These are phyloP conservation scores for Trachelus iudaicus DNA, from an alignment of 2,888 invertebrate genomes.

Conservation along the genomic window DNA sequence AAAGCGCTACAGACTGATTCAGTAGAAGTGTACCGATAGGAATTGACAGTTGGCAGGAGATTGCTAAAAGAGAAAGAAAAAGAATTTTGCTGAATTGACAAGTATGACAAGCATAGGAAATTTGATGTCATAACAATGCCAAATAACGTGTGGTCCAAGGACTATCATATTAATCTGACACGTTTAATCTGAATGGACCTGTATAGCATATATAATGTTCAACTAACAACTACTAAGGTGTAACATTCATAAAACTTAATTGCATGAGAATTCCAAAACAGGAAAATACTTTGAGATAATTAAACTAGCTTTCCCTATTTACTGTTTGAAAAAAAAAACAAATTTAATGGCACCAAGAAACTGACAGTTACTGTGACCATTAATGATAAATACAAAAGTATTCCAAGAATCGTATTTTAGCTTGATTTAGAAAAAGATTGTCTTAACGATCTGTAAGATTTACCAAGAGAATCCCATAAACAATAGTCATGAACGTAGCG, in stretches of 20 bases:
- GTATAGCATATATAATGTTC: not conserved
- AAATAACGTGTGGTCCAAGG: not conserved
- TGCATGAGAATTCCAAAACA: not conserved
- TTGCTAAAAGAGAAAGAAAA: no score
- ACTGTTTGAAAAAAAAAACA: not conserved
- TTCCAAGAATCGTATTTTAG: no score
- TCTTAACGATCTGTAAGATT: not conserved
- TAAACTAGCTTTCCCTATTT: not conserved
- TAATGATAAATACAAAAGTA: not conserved
- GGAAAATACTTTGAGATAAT: not conserved
- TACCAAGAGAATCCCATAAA: not conserved
- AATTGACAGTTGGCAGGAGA: not conserved
- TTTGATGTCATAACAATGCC: not conserved
- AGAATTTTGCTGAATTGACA: no score
- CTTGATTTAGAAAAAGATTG: no score
- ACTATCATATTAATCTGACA: not conserved
- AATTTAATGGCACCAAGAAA: not conserved
- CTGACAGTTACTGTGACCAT: not conserved
- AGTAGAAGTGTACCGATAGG: not conserved
- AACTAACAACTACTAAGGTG: not conserved
- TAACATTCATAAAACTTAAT: not conserved
- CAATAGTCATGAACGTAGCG: not conserved
- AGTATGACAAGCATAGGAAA: not conserved
- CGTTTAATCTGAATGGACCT: not conserved
- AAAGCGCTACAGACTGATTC: not conserved